Evolutionary conservation across 2,797 vertebrate species (phyloP), one percentile per base, ranked within the genome.

Genomic region (Urosaurus nigricauda): DNA sequence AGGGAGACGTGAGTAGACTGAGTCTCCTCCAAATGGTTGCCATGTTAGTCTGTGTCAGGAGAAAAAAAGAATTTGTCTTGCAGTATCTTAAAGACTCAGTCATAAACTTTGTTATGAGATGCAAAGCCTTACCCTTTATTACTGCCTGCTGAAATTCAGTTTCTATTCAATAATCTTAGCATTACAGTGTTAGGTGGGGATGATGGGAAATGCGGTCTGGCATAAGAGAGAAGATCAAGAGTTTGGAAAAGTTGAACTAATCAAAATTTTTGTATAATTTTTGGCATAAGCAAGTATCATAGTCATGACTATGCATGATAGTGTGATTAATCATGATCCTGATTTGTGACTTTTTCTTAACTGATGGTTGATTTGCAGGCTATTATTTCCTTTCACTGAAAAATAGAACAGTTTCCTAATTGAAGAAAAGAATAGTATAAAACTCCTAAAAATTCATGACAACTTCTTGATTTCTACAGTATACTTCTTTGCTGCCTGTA

Each of bases 341-440:
- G 37, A 21, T 86, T 53, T 71, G 5, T 40, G 9, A 70, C 32
- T 79, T 51, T 51, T 12, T 68, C 56, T 83, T 80, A 58, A 68
- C 51, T 35, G 29, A 26, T 87, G 56, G 63, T 60, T 11, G 13
- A 51, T 63, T 75, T 43, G 77, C 58, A 47, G 2, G 63, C 68
- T 88, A 5, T 0, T 4, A 82, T 68, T 68, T n/a, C 19, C 79
- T 82, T 21, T 88, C 71, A 68, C 3, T 0, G 35, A 70, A 56
- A 1, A 79, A 37, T 2, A 85, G 0, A 21, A 35, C 71, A 0
- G 2, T 40, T 24, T 35, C 1, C 78, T 29, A 6, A 79, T 17
- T 56, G 5, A 1, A 83, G 90, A 63, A 92, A 86, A 86, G 2
- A 91, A 60, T 29, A 3, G 43, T 9, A 29, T 91, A 82, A 32